A percentile compares a stretch with the other conserved stretches of the same genome.
These are phyloP conservation scores for Drosophila ercepeae DNA, from an alignment of 1,140 invertebrate genomes.

Conservation along the genomic window DNA sequence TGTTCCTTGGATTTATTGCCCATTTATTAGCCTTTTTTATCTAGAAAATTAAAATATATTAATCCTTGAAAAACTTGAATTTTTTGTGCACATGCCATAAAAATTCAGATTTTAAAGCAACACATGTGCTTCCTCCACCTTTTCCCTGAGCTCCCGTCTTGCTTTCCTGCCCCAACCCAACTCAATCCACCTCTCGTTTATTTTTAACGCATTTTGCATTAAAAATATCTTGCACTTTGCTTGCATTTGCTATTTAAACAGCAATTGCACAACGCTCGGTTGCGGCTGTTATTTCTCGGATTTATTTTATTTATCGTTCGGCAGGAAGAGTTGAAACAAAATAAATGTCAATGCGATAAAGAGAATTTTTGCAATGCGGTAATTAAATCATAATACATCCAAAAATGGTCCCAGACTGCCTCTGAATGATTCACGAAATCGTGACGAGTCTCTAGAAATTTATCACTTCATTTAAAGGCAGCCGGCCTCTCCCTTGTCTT, in stretches of 20 bases:
- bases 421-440: slow-evolving; percentile 28
- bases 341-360: slow-evolving; percentile 31
- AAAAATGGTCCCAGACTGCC: slow-evolving; percentile 21
- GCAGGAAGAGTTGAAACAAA: slow-evolving; percentile 23
- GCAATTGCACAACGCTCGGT: slow-evolving; percentile 52
- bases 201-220: slow-evolving; percentile 70
- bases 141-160: neutral
- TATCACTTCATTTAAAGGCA: slow-evolving; percentile 24
- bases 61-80: neutral
- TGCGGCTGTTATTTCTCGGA: neutral
- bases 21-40: neutral
- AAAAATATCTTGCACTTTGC: slow-evolving; percentile 69
- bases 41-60: too few relatives aligned
- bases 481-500: neutral
- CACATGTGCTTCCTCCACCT: slow-evolving; percentile 50
- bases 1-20: neutral
- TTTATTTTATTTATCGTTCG: slow-evolving; percentile 26
- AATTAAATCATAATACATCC: slow-evolving; percentile 48
- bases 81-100: neutral
- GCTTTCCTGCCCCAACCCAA: neutral
- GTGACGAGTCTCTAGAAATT: slow-evolving; percentile 27
- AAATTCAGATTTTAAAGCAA: slow-evolving; percentile 4
- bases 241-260: slow-evolving; percentile 57
- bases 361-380: slow-evolving; percentile 7
- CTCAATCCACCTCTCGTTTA: slow-evolving; percentile 26